These are phyloP conservation scores for Sturnira hondurensis DNA, from an alignment of 2,113 vertebrate genomes.

Conservation along the genomic window DNA sequence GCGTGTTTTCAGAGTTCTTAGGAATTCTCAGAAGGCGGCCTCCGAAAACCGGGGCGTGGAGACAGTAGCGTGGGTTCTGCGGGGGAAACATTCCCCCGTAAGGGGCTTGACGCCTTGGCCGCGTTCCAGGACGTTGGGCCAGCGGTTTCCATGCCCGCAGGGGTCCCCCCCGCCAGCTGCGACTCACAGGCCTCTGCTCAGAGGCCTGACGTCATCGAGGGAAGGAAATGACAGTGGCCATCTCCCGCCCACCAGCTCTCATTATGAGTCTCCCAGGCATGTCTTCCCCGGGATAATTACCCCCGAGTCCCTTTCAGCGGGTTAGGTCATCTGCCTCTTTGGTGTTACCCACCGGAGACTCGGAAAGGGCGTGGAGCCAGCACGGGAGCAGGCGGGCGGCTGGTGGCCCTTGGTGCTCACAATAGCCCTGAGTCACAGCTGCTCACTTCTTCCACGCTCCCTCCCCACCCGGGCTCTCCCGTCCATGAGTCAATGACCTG, in stretches of 20 bases:
- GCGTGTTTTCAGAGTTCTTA: neutral
- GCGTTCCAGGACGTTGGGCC: fast-evolving
- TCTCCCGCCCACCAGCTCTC: neutral
- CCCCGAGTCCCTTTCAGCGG: neutral
- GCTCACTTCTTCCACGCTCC: neutral
- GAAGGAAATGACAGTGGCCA: conserved; percentile 50
- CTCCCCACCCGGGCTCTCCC: neutral
- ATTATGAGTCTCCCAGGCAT: neutral
- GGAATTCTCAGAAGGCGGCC: neutral
- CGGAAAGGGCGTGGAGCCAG: neutral
- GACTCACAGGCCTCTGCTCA: neutral
- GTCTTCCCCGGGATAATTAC: neutral
- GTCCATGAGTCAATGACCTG: neutral
- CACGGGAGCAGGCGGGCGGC: fast-evolving
- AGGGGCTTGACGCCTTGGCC: neutral
- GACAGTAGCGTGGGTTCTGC: neutral
- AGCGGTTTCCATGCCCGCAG: neutral
- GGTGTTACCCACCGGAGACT: neutral
- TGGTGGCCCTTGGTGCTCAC: fast-evolving
- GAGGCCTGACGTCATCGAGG: neutral
- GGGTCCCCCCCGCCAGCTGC: neutral
- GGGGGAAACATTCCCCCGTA: neutral
- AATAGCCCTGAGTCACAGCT: conserved; percentile 41
- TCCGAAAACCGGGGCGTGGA: neutral
- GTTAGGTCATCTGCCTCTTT: neutral